These are phyloP conservation scores for Platichthys flesus DNA, from an alignment of 2,113 vertebrate species.

Conservation along the genomic window DNA sequence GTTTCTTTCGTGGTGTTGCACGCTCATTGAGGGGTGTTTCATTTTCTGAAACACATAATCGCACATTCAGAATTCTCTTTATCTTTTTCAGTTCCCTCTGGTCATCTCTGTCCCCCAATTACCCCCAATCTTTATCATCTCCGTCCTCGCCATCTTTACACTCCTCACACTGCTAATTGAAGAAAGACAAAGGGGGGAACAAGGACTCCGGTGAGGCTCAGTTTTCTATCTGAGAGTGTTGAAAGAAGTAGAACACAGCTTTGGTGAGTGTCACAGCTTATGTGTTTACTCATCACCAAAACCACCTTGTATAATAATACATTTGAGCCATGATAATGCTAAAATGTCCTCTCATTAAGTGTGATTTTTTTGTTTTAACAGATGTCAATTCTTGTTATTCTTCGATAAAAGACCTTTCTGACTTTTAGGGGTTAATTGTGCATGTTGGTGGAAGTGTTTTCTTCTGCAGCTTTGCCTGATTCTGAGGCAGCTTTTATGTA, in stretches of 20 bases:
- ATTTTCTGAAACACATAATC: neutral
- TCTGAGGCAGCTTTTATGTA: neutral
- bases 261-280: neutral
- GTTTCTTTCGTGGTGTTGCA: neutral
- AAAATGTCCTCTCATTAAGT: no score
- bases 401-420: neutral
- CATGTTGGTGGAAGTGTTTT: neutral
- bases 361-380: neutral
- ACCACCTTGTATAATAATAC: no score
- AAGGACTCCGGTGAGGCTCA: neutral
- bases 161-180: neutral
- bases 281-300: neutral
- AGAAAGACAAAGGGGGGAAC: neutral
- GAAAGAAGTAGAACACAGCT: neutral
- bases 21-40: neutral
- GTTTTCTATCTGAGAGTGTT: no score
- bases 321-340: no score
- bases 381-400: neutral
- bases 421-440: neutral
- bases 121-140: constrained; percentile 2
- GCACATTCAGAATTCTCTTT: neutral
- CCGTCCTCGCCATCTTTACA: neutral
- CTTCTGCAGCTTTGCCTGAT: neutral
- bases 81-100: constrained; percentile 12
- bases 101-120: neutral